Conservation (phyloP, 2,113 vertebrate genomes). For the Cyanoliseus patagonus region DNA sequence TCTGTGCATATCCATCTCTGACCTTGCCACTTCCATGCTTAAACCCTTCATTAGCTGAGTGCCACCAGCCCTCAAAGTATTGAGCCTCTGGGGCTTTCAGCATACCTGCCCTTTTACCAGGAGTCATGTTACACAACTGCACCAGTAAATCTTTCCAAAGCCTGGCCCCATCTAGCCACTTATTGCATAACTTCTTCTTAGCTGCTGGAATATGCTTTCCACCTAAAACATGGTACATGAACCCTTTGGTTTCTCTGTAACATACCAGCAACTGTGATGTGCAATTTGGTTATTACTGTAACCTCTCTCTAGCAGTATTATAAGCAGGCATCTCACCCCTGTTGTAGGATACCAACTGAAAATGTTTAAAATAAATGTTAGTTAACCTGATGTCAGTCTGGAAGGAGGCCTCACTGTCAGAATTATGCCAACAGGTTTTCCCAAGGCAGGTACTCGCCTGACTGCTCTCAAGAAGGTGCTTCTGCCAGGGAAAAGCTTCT, state of each 20-base stretch:
- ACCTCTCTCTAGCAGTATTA: constrained; percentile 11
- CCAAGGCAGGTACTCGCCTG: not conserved
- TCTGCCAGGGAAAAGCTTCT: not conserved
- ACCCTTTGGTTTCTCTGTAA: not conserved
- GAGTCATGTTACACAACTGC: not conserved
- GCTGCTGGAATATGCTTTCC: not conserved
- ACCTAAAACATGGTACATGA: not conserved
- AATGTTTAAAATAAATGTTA: constrained; percentile 41
- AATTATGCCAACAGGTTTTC: not conserved
- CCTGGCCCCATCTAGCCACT: not conserved
- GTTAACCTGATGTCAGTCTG: not conserved
- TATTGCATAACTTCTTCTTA: not conserved
- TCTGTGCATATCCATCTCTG: accelerated
- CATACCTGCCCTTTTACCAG: not conserved
- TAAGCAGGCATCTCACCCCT: not conserved
- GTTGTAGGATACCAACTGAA: not conserved
- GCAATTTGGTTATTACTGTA: not conserved
- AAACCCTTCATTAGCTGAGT: not conserved
- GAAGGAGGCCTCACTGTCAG: not conserved
- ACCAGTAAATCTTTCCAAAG: not conserved
- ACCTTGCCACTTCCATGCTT: not conserved
- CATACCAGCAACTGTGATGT: not conserved
- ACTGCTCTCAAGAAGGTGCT: not conserved
- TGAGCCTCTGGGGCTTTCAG: not conserved
- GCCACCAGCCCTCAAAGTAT: not conserved